phyloP scores from a whole-genome alignment of 2,888 invertebrate genomes.

The Cheilosia vulpina region DNA sequence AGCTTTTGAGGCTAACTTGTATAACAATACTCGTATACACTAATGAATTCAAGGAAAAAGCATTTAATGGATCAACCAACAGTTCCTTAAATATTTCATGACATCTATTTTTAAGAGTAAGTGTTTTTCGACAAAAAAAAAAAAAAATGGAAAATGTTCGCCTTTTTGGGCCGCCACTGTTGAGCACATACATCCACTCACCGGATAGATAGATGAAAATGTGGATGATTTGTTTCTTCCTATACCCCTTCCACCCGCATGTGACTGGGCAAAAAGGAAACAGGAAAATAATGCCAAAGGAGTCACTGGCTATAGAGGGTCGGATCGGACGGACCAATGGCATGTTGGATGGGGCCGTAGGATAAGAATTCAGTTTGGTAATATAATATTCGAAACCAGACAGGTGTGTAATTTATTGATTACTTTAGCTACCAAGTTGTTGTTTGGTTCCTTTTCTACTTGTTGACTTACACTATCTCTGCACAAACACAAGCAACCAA shows the following conservation, averaged over 20 bases:
- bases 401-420: constrained; percentile 83
- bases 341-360: constrained; percentile 43
- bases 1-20: too few species aligned
- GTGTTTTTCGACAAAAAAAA: too few species aligned
- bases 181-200: constrained; percentile 1
- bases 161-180: constrained; percentile 16
- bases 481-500: constrained; percentile 23
- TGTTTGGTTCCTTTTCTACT: constrained; percentile 53
- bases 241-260: constrained; percentile 6
- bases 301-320: constrained; percentile 37
- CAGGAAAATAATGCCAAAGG: constrained; percentile 66
- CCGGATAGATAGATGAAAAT: constrained; percentile 46
- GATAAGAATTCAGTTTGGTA: constrained; percentile 64
- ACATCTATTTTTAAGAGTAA: too few species aligned
- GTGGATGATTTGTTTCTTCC: constrained; percentile 64
- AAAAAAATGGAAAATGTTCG: neutral
- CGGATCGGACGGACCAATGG: neutral
- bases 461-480: constrained; percentile 64
- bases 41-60: too few species aligned
- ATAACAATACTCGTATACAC: too few species aligned
- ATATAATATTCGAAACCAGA: constrained; percentile 80
- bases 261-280: constrained; percentile 39
- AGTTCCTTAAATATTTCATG: too few species aligned
- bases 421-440: constrained; percentile 77
- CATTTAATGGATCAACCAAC: too few species aligned